Base-by-base conservation (phyloP, 2,888 invertebrate species). In the Leucophenga montana region DNA sequence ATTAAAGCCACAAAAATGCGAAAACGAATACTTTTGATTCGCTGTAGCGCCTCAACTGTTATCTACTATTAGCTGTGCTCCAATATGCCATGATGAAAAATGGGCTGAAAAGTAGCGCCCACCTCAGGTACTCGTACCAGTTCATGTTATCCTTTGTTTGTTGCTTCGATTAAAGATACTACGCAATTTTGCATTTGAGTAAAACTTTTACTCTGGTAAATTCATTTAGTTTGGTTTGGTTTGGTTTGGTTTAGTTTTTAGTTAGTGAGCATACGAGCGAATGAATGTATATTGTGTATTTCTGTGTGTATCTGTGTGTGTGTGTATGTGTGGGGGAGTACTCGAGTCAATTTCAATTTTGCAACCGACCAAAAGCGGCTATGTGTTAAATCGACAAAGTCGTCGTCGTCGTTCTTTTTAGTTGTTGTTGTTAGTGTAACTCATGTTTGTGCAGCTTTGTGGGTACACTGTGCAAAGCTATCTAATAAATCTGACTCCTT, bases 401-500 rank as follows among this genome's bases (percentile, higher is more conserved):
- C 56, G 69, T 13, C 4, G 14, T 22, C 11, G 48, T 16, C 11
- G 50, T 13, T 50, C 3, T 18, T 50, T 46, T 46, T n/a, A n/a
- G n/a, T n/a, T n/a, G 46, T 13, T 16, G 18, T 50, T 50, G 50
- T 50, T 50, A 16, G 5, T 50, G 18, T 50, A 50, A 18, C 77
- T 79, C 76, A 81, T 81, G 79, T 81, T 81, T 81, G 79, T 79
- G 72, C 77, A 80, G 71, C 70, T 62, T 69, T 59, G 54, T 69
- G 68, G 54, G 66, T 73, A 31, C 65, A 57, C 46, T 50, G 2
- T 14, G 48, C 14, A 16, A 62, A 33, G n/a, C n/a, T 8, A 11
- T 39, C 4, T 27, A 27, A 27, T 27, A 3, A 27, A n/a, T n/a
- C n/a, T n/a, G n/a, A n/a, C n/a, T n/a, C n/a, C n/a, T n/a, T n/a